Evolutionary conservation across 2,888 invertebrate genomes (phyloP).

Genomic region (Rhagonycha lutea): DNA sequence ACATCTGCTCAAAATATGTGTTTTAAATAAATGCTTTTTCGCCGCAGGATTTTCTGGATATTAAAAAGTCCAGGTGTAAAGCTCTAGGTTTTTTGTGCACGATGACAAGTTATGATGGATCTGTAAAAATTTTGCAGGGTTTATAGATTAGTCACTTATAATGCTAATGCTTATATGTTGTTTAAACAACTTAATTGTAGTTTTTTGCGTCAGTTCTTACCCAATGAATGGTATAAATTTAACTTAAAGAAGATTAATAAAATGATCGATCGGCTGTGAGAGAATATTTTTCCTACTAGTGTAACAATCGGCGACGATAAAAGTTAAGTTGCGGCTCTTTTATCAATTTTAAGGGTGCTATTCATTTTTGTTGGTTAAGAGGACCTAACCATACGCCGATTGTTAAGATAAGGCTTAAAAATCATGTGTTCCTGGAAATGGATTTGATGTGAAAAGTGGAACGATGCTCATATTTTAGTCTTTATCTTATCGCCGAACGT

Average conservation of each 20-base stretch:
- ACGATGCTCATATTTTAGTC: constrained; percentile 27
- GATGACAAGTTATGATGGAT: constrained; percentile 53
- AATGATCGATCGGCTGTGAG: background rate
- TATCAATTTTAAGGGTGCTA: constrained; percentile 2
- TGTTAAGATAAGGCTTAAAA: constrained; percentile 13
- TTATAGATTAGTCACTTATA: constrained; percentile 43
- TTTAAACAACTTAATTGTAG: constrained; percentile 55
- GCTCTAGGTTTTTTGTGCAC: constrained; percentile 35
- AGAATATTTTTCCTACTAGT: background rate
- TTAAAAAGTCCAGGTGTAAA: constrained; percentile 46
- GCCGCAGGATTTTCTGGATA: constrained; percentile 46
- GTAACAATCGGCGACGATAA: background rate
- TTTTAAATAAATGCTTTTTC: constrained; percentile 47
- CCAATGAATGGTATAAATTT: background rate
- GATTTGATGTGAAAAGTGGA: constrained; percentile 23
- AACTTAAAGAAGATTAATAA: background rate
- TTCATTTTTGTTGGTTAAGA: constrained; percentile 4
- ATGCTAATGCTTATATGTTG: constrained; percentile 52
- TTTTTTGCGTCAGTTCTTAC: constrained; percentile 29
- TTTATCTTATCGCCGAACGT: constrained; percentile 31
- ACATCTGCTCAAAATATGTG: constrained; percentile 49
- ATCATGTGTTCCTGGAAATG: constrained; percentile 16
- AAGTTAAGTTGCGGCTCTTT: background rate
- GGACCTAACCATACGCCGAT: constrained; percentile 20
- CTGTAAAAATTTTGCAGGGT: constrained; percentile 38